Conservation (phyloP, 2,113 vertebrate species). For the Procavia capensis region DNA sequence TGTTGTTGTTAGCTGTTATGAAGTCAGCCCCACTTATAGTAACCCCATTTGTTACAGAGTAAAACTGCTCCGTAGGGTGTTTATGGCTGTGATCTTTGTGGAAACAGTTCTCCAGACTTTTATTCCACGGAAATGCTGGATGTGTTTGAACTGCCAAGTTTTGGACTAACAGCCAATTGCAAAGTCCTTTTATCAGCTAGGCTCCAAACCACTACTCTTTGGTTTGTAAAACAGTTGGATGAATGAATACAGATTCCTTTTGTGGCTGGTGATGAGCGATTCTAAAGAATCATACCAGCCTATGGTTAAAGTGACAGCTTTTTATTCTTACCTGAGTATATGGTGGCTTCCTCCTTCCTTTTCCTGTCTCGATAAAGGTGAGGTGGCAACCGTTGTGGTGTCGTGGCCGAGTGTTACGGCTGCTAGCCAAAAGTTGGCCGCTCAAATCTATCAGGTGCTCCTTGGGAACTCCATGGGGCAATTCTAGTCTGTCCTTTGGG, state of each 20-base stretch:
- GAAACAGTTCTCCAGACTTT: not conserved
- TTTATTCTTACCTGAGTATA: not conserved
- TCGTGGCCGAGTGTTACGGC: too few relatives aligned
- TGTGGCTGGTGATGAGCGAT: not conserved
- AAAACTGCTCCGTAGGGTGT: too few relatives aligned
- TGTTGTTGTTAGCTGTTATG: not conserved
- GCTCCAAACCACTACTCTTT: not conserved
- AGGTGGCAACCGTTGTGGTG: too few relatives aligned
- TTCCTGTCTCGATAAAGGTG: not conserved
- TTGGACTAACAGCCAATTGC: not conserved
- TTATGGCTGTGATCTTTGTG: not conserved
- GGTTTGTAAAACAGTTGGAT: not conserved
- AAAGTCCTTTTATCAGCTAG: too few relatives aligned
- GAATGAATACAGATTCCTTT: not conserved
- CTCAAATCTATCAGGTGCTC: too few relatives aligned
- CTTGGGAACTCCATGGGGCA: too few relatives aligned
- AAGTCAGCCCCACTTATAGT: not conserved
- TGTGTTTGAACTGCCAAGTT: not conserved
- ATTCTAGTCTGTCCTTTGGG: too few relatives aligned
- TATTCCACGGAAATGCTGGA: not conserved
- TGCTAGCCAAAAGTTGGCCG: too few relatives aligned
- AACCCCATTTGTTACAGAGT: not conserved
- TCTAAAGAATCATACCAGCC: not conserved
- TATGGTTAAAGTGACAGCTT: not conserved
- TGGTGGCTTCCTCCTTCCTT: not conserved